Evolutionary conservation across 2,888 invertebrate species (phyloP), one percentile per base, ranked within the genome.

Genomic region (Pycnomerus fuliginosus): DNA sequence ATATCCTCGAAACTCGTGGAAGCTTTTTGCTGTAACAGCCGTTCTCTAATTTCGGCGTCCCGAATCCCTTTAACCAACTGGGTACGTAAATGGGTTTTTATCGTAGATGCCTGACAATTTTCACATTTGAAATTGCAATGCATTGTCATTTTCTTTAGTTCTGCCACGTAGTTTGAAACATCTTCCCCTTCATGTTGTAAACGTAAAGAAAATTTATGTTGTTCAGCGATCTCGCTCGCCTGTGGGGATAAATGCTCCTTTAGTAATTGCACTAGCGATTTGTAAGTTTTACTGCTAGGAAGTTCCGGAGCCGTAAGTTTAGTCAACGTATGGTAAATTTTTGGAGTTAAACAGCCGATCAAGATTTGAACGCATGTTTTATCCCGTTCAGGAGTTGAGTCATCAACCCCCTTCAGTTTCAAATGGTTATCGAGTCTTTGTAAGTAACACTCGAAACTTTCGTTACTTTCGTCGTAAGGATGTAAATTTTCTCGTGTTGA

Each of bases 201-300:
- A 29, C 44, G 23, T 27, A 42, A 23, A n/a, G 28, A 32, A 32
- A 50, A 52, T 35, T 42, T 52, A 30, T 52, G 44, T 20, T 48
- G 44, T 12, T 50, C 47, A 17, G 47, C 43, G 1, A 48, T 34
- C 20, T 33, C 43, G 22, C 41, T 51, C 11, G 48, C 29, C 37
- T 38, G 31, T 13, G 45, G 43, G n/a, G 25, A 41, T 14, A 49
- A 15, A 15, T 52, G 38, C n/a, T 37, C 39, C 20, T 38, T 15
- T 14, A 52, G 20, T 38, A 46, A 12, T 14, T 43, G 29, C 8
- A 52, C 23, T 1, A 49, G 25, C 10, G 46, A 35, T 3, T 40
- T 20, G 28, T 44, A 50, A 14, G 11, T 16, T 7, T 40, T 52
- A 11, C 34, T 32, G 8, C 36, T 47, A 1, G 39, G 50, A 5